Percentiles rank a stretch among this genome's conserved stretches.
Evolutionary conservation across 2,888 invertebrate species (phyloP).

Genomic region (Ennomos fuscantarius): DNA sequence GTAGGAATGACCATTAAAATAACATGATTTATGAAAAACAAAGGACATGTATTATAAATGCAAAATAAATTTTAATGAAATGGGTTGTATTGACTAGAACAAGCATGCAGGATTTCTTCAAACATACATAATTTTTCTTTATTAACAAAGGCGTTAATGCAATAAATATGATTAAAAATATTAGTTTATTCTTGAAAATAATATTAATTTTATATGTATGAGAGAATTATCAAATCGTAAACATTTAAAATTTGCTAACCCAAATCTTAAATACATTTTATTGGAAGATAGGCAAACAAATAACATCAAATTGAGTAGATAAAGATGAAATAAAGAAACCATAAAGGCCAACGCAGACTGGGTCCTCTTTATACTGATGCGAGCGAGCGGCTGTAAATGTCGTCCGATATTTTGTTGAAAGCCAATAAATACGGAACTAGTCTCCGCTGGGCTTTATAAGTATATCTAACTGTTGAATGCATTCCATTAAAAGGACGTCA

Average conservation of each 20-base stretch:
- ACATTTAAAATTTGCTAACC: conserved; percentile 5
- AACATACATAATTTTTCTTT: too few relatives aligned
- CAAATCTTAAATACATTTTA: conserved; percentile 10
- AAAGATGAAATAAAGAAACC: background rate
- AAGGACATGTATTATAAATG: conserved; percentile 41
- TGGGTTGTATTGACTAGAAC: conserved; percentile 57
- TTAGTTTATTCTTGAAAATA: too few relatives aligned
- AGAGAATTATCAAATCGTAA: conserved; percentile 4
- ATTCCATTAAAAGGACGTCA: conserved; percentile 26
- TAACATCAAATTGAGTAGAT: background rate
- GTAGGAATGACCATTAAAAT: conserved; percentile 15
- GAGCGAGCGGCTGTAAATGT: too few relatives aligned
- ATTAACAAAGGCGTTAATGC: too few relatives aligned
- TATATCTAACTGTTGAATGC: background rate
- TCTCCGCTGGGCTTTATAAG: background rate
- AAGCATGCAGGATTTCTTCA: conserved; percentile 39
- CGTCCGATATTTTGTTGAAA: too few relatives aligned
- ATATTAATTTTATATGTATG: background rate
- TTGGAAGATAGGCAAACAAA: conserved; percentile 8
- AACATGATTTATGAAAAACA: conserved; percentile 18
- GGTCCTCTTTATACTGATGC: background rate
- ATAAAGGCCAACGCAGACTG: conserved; percentile 7
- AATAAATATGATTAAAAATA: too few relatives aligned
- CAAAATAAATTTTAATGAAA: conserved; percentile 40
- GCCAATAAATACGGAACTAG: background rate